Percentiles rank a stretch among this genome's conserved stretches.
Evolutionary conservation across 2,888 invertebrate species (phyloP).

Genomic region (Cyaniris semiargus): DNA sequence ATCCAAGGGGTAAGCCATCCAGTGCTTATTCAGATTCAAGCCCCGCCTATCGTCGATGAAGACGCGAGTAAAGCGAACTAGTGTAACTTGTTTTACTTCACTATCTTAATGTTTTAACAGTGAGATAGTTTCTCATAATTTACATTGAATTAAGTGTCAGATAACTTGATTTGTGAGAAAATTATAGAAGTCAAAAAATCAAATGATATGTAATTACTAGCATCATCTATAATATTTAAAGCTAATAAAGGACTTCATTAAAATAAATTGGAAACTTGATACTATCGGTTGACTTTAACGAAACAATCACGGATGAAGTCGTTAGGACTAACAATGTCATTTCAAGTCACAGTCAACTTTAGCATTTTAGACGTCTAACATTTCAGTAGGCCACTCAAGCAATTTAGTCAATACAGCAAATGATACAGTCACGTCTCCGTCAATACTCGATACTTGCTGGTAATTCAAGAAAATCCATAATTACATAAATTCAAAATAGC

Average conservation of each 20-base stretch:
- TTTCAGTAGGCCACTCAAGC: slow-evolving; percentile 40
- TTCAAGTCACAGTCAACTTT: slow-evolving; percentile 40
- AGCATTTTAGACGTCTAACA: slow-evolving; percentile 41
- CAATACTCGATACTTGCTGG: slow-evolving; percentile 40
- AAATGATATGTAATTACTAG: not conserved
- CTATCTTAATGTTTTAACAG: slow-evolving; percentile 36
- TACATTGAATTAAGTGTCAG: slow-evolving; percentile 8
- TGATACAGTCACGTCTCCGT: slow-evolving; percentile 47
- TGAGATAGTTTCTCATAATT: slow-evolving; percentile 35
- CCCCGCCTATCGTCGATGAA: slow-evolving; percentile 12
- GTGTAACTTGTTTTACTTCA: slow-evolving; percentile 19
- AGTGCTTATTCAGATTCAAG: slow-evolving; percentile 20
- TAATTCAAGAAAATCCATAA: slow-evolving; percentile 4
- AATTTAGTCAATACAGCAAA: slow-evolving; percentile 56
- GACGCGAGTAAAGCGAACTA: slow-evolving; percentile 13
- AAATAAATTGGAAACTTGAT: slow-evolving; percentile 1
- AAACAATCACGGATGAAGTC: slow-evolving; percentile 37
- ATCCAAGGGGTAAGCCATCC: slow-evolving; percentile 19
- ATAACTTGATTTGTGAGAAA: slow-evolving; percentile 17
- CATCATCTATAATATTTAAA: not conserved
- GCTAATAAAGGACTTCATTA: not conserved
- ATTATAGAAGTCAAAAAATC: not conserved
- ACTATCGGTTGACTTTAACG: slow-evolving; percentile 2
- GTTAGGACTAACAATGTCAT: slow-evolving; percentile 38
- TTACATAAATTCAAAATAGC: not conserved